Base-by-base conservation (phyloP, 2,888 invertebrate species). In the Dastarcus helophoroides region DNA sequence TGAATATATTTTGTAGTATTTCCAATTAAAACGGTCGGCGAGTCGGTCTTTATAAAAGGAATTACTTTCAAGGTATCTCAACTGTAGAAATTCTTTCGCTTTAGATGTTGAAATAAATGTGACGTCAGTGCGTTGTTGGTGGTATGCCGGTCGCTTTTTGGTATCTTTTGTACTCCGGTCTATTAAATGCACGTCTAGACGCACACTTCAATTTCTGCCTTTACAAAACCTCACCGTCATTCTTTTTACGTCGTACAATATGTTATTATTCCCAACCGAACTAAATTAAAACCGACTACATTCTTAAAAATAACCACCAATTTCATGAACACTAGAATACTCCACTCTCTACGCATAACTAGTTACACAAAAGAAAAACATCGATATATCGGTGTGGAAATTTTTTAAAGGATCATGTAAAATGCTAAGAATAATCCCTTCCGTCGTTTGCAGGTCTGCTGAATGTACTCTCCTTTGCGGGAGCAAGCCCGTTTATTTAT, bases 61-160 rank as follows among this genome's bases (percentile, higher is more conserved):
- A 39, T 40, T 42, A 33, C 31, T 42, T 42, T 42, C 38, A 42
- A 42, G 42, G 40, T 40, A 42, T 40, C 38, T 39, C 36, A 34
- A 35, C 39, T 26, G 26, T 33, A 26, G 33, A 34, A 38, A 40
- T 42, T 42, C 40, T 40, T 39, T 36, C 30, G 38, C 38, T 36
- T 37, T 33, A 35, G 38, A 36, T 40, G 42, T 39, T 42, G 37
- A 39, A 38, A 40, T 40, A 42, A 42, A 42, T 39, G 38, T 42
- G 42, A 42, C 39, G 39, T 40, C 42, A 42, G 39, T 35, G 32
- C 42, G 39, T 42, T 36, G 39, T 41, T 41, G 41, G 42, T 40
- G 42, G 39, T 36, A 38, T 40, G 35, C 33, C 37, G 33, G 36
- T 29, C 34, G 26, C 33, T 31, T 39, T 41, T 41, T 41, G 35